phyloP scores from a whole-genome alignment of 2,797 vertebrate species.

The Cynodonichthys magdalenae region DNA sequence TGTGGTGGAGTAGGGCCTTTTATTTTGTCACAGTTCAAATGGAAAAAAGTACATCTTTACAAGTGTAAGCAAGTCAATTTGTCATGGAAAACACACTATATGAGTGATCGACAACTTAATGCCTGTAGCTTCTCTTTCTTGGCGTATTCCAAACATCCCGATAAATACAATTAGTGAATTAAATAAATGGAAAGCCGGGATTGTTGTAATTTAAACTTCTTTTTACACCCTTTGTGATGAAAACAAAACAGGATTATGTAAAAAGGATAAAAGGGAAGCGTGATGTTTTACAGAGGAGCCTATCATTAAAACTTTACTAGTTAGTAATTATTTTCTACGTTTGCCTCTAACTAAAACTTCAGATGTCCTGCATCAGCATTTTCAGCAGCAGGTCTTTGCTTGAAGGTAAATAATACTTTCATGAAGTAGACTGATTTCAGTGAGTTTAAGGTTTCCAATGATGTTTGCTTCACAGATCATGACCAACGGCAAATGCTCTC shows the following conservation, averaged over 20 bases:
- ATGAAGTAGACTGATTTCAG: background rate
- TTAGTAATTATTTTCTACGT: background rate
- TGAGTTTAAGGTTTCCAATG: too few species aligned
- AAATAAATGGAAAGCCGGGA: too few species aligned
- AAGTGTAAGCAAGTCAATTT: too few species aligned
- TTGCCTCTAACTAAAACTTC: background rate
- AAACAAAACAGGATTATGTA: background rate
- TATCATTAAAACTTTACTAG: background rate
- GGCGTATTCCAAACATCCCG: too few species aligned
- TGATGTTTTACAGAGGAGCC: background rate
- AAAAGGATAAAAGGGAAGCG: background rate
- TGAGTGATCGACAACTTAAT: too few species aligned
- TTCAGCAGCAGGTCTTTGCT: background rate
- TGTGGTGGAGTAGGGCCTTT: constrained; percentile 8
- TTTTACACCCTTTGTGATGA: background rate
- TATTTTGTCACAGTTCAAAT: too few species aligned
- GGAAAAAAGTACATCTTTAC: too few species aligned
- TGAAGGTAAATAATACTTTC: background rate
- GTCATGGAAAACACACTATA: too few species aligned
- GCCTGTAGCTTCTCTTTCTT: too few species aligned
- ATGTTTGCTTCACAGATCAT: background rate
- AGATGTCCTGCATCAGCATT: background rate
- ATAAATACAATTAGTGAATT: too few species aligned
- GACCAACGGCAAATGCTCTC: too few species aligned
- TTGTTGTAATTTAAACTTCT: too few species aligned